Conservation (phyloP, 2,888 invertebrate genomes). For the Epiblema foenella region DNA sequence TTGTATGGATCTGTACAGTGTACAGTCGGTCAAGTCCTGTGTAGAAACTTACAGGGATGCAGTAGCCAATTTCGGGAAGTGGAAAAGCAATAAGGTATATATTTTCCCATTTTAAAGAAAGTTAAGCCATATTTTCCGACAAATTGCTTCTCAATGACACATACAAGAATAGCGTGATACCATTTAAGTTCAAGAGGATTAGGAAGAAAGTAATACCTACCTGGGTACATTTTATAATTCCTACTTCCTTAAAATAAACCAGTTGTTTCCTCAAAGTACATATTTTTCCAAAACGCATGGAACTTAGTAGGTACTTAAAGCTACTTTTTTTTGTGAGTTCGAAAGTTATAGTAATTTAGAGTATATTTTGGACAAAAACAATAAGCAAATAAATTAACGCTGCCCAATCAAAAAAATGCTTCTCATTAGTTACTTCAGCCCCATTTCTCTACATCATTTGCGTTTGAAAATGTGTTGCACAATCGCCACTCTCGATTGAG, state of each 20-base stretch:
- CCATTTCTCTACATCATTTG: slow-evolving; percentile 36
- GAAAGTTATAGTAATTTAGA: background rate
- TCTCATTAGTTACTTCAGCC: slow-evolving; percentile 27
- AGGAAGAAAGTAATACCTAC: background rate
- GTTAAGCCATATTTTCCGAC: too few species aligned
- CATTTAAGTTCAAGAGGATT: background rate
- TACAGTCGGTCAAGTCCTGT: background rate
- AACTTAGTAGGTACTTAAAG: background rate
- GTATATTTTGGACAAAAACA: slow-evolving; percentile 5
- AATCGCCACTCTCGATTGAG: slow-evolving; percentile 16
- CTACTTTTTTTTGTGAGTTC: background rate
- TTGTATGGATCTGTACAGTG: background rate
- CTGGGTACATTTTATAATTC: too few species aligned
- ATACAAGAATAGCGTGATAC: background rate
- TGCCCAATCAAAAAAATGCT: slow-evolving; percentile 27
- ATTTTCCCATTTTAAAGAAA: too few species aligned
- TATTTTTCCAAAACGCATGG: too few species aligned
- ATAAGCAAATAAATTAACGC: slow-evolving; percentile 10
- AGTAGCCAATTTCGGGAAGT: too few species aligned
- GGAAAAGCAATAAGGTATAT: too few species aligned
- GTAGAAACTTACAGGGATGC: too few species aligned
- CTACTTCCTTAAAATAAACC: too few species aligned
- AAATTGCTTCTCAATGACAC: too few species aligned
- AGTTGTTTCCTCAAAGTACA: too few species aligned
- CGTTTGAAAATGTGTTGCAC: slow-evolving; percentile 30